Percentiles rank a stretch among this genome's conserved stretches.
Conservation (phyloP, 2,113 vertebrate genomes). For the Malurus elegans region DNA sequence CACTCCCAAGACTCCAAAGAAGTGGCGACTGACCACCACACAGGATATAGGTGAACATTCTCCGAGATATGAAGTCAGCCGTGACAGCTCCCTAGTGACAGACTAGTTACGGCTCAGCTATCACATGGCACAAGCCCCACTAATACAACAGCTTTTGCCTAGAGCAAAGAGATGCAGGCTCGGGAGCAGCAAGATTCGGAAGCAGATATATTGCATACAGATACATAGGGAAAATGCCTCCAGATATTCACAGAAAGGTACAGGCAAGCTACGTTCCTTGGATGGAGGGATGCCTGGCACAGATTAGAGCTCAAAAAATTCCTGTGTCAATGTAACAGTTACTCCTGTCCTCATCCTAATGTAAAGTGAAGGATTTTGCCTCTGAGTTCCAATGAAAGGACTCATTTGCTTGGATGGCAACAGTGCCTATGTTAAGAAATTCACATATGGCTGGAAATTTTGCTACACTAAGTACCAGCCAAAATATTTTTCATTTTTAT, state of each 20-base stretch:
- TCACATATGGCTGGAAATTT: background rate
- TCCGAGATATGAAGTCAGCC: background rate
- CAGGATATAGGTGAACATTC: background rate
- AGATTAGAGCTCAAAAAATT: background rate
- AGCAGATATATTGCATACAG: no score
- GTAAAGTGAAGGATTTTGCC: background rate
- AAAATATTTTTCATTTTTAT: background rate
- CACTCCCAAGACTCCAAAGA: background rate
- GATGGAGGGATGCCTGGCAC: background rate
- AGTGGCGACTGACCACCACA: background rate
- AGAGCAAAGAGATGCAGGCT: background rate
- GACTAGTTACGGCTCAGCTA: background rate
- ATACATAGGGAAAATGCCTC: background rate
- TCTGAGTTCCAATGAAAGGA: background rate
- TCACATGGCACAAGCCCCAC: background rate
- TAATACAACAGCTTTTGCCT: background rate
- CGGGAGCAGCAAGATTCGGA: background rate
- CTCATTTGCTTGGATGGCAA: background rate
- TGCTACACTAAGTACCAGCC: background rate
- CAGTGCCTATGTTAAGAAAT: background rate
- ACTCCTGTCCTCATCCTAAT: background rate
- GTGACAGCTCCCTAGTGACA: background rate
- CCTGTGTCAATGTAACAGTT: background rate
- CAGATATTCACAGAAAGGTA: background rate
- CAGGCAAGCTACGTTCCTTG: background rate